These are phyloP conservation scores for Auanema sp. DNA, from an alignment of 2,888 invertebrate genomes.

Conservation along the genomic window DNA sequence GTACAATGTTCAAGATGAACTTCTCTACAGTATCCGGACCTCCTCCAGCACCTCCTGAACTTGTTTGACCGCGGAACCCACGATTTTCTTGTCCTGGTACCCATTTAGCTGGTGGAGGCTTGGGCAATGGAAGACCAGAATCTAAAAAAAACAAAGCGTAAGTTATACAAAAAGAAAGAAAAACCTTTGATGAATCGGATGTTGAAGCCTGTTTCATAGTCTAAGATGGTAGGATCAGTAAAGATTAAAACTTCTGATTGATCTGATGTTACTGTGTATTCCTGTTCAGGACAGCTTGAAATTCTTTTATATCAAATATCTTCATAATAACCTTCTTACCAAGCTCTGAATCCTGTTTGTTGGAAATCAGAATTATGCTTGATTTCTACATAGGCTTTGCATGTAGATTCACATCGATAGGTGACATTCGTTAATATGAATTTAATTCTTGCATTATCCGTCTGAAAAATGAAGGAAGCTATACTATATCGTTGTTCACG, in stretches of 20 bases:
- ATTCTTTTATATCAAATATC: background rate
- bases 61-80: constrained; percentile 55
- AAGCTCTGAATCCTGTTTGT: constrained; percentile 59
- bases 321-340: constrained; percentile 36
- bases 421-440: constrained; percentile 49
- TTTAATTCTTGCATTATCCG: constrained; percentile 45
- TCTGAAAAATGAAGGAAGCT: constrained; percentile 5
- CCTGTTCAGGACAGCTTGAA: constrained; percentile 53
- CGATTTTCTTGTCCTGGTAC: constrained; percentile 59
- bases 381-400: constrained; percentile 57
- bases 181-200: constrained; percentile 44
- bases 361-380: constrained; percentile 61
- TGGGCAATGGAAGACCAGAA: constrained; percentile 43
- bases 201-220: constrained; percentile 48
- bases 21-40: constrained; percentile 49
- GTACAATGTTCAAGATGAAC: constrained; percentile 60
- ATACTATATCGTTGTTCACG: background rate
- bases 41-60: constrained; percentile 19
- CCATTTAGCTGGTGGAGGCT: constrained; percentile 53
- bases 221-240: constrained; percentile 40
- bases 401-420: constrained; percentile 55
- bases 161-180: constrained; percentile 3
- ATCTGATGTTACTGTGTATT: constrained; percentile 54
- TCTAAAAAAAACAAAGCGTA: constrained; percentile 21
- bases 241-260: constrained; percentile 57